A percentile compares a stretch with the other conserved stretches of the same genome.
These are phyloP conservation scores for Leuciscus idus DNA, from an alignment of 2,113 vertebrate genomes.

Conservation along the genomic window DNA sequence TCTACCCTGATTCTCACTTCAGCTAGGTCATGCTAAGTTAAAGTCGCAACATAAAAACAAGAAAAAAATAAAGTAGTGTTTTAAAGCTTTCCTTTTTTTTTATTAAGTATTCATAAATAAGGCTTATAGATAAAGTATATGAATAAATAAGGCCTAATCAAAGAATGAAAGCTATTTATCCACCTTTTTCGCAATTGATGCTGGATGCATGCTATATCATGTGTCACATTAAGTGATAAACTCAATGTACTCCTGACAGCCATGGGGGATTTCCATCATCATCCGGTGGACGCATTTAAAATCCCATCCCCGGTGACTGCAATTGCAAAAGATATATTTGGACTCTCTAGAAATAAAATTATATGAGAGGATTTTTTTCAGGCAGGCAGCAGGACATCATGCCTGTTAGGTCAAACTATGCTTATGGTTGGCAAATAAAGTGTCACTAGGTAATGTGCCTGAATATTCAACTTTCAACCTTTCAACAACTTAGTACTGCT, in stretches of 20 bases:
- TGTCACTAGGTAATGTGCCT: not conserved
- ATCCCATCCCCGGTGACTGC: slow-evolving; percentile 61
- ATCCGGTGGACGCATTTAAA: slow-evolving; percentile 57
- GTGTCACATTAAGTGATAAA: slow-evolving; percentile 52
- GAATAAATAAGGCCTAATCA: not conserved
- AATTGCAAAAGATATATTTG: slow-evolving; percentile 66
- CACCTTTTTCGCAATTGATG: slow-evolving; percentile 41
- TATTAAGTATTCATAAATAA: not conserved
- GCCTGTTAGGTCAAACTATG: slow-evolving; percentile 37
- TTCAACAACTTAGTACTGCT: not conserved
- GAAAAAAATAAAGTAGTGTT: not conserved
- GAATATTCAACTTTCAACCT: not conserved
- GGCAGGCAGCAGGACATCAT: slow-evolving; percentile 39
- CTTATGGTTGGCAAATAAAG: slow-evolving; percentile 25
- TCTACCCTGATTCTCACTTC: slow-evolving; percentile 60
- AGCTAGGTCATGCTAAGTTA: slow-evolving; percentile 56
- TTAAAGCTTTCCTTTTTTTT: not conserved
- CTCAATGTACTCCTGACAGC: slow-evolving; percentile 40
- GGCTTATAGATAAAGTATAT: not conserved
- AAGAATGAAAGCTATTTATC: not conserved
- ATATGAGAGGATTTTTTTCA: slow-evolving; percentile 57
- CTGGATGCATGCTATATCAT: slow-evolving; percentile 53
- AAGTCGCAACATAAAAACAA: not conserved
- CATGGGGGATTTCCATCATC: slow-evolving; percentile 55
- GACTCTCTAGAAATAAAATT: slow-evolving; percentile 62